These are phyloP conservation scores for Falcaria lacertinaria DNA, from an alignment of 2,888 invertebrate species.

Conservation along the genomic window DNA sequence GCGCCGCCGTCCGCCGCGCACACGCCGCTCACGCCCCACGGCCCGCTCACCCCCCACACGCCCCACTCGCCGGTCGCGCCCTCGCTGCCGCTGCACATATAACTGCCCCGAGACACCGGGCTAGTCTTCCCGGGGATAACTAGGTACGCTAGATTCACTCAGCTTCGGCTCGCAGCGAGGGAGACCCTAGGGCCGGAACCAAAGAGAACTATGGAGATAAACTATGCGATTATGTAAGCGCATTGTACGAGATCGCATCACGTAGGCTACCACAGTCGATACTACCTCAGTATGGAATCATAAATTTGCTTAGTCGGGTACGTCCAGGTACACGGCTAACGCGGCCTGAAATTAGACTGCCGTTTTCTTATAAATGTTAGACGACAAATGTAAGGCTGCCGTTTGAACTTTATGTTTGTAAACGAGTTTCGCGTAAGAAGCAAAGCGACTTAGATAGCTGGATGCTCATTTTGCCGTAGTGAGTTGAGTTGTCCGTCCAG, in stretches of 20 bases:
- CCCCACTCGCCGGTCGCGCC: slow-evolving; percentile 29
- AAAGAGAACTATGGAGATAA: slow-evolving; percentile 40
- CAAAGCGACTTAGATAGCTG: slow-evolving; percentile 47
- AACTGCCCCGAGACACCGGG: slow-evolving; percentile 29
- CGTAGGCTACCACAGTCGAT: background rate
- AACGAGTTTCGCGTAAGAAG: slow-evolving; percentile 32
- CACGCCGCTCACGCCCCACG: slow-evolving; percentile 53
- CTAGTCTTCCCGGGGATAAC: slow-evolving; percentile 1
- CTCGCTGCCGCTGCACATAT: slow-evolving; percentile 60
- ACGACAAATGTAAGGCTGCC: slow-evolving; percentile 63
- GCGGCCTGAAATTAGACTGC: slow-evolving; percentile 46
- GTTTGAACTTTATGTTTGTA: slow-evolving; percentile 45
- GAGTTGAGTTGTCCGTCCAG: slow-evolving; percentile 79
- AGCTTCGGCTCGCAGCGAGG: slow-evolving; percentile 8
- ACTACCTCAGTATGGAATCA: background rate
- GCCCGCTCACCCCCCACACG: slow-evolving; percentile 55
- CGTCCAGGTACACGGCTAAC: too few relatives aligned
- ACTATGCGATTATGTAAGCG: background rate
- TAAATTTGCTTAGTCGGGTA: slow-evolving; percentile 32
- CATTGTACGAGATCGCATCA: background rate
- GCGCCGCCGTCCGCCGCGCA: slow-evolving; percentile 51
- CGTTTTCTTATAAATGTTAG: slow-evolving; percentile 62
- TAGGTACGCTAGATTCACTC: background rate
- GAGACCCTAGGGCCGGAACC: slow-evolving; percentile 39
- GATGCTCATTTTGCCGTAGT: slow-evolving; percentile 76